Conservation (phyloP, 2,888 invertebrate genomes). For the Folsomia candida region DNA sequence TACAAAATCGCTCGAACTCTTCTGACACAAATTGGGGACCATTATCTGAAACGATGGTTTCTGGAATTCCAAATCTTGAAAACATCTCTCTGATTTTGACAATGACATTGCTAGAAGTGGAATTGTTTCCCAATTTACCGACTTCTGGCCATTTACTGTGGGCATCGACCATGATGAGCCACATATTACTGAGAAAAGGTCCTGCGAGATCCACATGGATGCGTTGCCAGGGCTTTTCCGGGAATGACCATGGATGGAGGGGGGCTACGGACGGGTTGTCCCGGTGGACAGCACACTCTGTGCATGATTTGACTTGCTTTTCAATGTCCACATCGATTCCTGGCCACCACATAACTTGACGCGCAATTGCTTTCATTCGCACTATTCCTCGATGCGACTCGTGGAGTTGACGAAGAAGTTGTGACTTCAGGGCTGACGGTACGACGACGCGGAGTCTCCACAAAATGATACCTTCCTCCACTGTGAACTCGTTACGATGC, state of each 20-base stretch:
- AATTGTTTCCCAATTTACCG: not conserved
- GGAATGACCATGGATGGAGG: constrained; percentile 31
- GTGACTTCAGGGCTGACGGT: constrained; percentile 11
- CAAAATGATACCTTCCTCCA: constrained; percentile 22
- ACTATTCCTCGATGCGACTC: constrained; percentile 26
- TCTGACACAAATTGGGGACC: constrained; percentile 23
- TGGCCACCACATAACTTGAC: constrained; percentile 36
- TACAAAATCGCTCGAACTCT: constrained; percentile 23
- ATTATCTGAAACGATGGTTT: constrained; percentile 21
- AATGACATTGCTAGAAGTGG: constrained; percentile 12
- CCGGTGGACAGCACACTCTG: not conserved
- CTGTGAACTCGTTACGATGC: constrained; percentile 14
- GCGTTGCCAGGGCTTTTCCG: constrained; percentile 27
- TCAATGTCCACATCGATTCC: constrained; percentile 26
- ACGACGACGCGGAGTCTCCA: constrained; percentile 30
- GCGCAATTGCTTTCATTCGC: constrained; percentile 27
- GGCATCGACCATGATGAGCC: constrained; percentile 33
- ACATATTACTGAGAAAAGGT: constrained; percentile 25
- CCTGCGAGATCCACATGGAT: constrained; percentile 33
- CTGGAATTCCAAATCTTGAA: constrained; percentile 19
- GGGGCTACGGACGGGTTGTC: constrained; percentile 16
- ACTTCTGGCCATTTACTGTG: constrained; percentile 39
- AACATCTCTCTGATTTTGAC: constrained; percentile 11
- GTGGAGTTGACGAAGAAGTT: constrained; percentile 15
- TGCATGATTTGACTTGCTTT: not conserved